A percentile compares a stretch with the other conserved stretches of the same genome.
Evolutionary conservation across 37 sponge, comb jelly and placozoan species (phyloP).

Genomic region (Beroe ovata): DNA sequence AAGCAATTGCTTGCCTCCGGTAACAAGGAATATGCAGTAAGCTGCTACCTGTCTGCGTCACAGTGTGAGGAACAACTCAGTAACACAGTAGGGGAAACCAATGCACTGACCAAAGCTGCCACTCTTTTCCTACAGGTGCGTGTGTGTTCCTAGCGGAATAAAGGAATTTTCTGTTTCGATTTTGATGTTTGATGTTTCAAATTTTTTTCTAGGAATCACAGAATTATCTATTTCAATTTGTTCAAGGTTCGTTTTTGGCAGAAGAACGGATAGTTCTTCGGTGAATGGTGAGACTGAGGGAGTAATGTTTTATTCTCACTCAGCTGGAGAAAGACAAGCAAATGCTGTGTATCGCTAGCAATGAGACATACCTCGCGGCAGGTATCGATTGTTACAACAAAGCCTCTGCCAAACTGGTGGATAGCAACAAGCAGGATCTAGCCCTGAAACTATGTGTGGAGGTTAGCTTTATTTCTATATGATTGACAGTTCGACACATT

Average conservation of each 20-base stretch:
- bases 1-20: constrained; percentile 48
- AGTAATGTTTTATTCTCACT: too few relatives aligned
- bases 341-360: constrained; percentile 39
- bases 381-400: constrained; percentile 66
- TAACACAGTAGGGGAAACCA: constrained; percentile 62
- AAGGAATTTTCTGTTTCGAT: too few relatives aligned
- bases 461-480: too few relatives aligned
- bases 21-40: constrained; percentile 56
- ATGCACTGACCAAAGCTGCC: constrained; percentile 65
- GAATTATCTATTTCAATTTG: too few relatives aligned
- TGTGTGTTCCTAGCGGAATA: too few relatives aligned
- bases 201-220: too few relatives aligned
- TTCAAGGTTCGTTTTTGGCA: too few relatives aligned
- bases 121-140: constrained; percentile 56
- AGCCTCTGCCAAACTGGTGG: constrained; percentile 6
- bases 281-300: too few relatives aligned
- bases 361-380: constrained; percentile 22
- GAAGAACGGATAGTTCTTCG: too few relatives aligned
- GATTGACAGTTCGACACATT: too few relatives aligned
- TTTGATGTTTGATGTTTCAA: too few relatives aligned
- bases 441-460: constrained; percentile 47
- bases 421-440: constrained; percentile 20
- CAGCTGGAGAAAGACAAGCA: constrained; percentile 56
- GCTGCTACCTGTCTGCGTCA: constrained; percentile 55
- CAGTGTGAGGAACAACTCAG: constrained; percentile 60